Percentiles rank a stretch among this genome's conserved stretches.
These are phyloP conservation scores for Blastomussa wellsi DNA, from an alignment of 92 coral and sea anemone species.

Conservation along the genomic window DNA sequence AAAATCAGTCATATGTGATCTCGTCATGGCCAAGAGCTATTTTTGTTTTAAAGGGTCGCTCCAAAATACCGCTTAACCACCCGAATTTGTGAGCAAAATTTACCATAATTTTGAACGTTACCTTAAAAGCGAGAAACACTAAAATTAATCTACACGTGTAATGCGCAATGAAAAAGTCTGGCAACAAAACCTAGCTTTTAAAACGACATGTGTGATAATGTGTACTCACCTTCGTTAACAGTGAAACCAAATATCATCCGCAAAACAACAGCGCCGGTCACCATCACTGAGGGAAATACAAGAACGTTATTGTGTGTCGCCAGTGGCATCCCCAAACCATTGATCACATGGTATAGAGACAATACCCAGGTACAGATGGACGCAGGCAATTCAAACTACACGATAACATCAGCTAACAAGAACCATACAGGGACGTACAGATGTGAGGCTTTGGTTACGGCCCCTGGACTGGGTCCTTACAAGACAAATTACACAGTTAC, in stretches of 20 bases:
- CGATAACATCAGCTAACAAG: conserved; percentile 46
- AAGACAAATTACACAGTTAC: not conserved
- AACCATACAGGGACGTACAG: conserved; percentile 49
- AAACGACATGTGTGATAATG: not conserved
- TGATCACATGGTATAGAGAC: conserved; percentile 56
- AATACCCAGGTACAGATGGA: not conserved
- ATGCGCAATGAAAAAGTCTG: no score
- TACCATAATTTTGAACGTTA: no score
- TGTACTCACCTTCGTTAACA: not conserved
- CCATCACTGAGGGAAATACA: conserved; percentile 36
- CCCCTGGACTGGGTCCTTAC: conserved; percentile 21
- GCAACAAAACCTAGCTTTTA: no score
- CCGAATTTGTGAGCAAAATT: no score
- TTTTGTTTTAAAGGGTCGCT: no score
- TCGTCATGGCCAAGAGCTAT: no score
- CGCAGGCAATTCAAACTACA: conserved; percentile 27
- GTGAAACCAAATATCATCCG: conserved; percentile 8
- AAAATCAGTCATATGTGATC: no score
- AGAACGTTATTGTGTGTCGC: conserved; percentile 58
- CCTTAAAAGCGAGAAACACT: no score
- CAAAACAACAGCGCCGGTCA: not conserved
- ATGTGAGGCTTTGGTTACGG: conserved; percentile 49
- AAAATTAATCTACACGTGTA: no score
- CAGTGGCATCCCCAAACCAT: conserved; percentile 66
- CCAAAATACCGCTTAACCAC: no score